phyloP scores from a whole-genome alignment of 2,888 invertebrate genomes.

The Tanypteryx hageni region DNA sequence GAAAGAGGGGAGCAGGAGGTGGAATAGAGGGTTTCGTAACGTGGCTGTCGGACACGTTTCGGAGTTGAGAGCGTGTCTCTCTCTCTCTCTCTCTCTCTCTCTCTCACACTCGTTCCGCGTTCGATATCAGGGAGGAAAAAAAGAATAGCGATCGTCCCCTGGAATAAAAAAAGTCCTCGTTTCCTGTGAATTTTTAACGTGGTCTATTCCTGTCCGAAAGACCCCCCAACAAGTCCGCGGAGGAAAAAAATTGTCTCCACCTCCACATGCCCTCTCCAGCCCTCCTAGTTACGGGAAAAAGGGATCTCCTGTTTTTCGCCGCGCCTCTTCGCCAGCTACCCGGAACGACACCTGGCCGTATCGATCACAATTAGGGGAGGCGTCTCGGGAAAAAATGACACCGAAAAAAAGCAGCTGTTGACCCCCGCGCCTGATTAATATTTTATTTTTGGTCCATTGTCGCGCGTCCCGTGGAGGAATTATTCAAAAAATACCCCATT shows the following conservation, averaged over 20 bases:
- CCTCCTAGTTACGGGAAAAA: not conserved
- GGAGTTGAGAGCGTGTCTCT: not conserved
- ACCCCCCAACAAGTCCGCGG: not conserved
- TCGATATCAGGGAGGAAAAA: not conserved
- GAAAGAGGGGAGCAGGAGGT: not conserved
- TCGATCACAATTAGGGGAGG: constrained; percentile 38
- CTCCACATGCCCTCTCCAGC: not conserved
- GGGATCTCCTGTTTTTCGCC: not conserved
- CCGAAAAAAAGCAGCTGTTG: constrained; percentile 2
- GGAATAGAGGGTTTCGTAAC: not conserved
- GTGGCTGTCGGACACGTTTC: not conserved
- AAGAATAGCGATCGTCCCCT: not conserved
- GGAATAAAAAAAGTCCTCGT: not conserved
- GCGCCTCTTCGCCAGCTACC: not conserved
- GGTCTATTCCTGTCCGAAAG: not conserved
- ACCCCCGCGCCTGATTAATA: not conserved
- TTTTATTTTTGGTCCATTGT: not conserved
- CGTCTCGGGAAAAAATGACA: not conserved
- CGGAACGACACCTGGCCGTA: constrained; percentile 40
- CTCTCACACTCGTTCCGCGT: too few species aligned
- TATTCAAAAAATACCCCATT: too few species aligned
- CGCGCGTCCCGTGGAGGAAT: not conserved
- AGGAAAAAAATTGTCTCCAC: not conserved
- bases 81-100: too few species aligned
- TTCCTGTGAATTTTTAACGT: constrained; percentile 18